phyloP scores from a whole-genome alignment of 2,113 vertebrate genomes.

The Montifringilla adamsi region DNA sequence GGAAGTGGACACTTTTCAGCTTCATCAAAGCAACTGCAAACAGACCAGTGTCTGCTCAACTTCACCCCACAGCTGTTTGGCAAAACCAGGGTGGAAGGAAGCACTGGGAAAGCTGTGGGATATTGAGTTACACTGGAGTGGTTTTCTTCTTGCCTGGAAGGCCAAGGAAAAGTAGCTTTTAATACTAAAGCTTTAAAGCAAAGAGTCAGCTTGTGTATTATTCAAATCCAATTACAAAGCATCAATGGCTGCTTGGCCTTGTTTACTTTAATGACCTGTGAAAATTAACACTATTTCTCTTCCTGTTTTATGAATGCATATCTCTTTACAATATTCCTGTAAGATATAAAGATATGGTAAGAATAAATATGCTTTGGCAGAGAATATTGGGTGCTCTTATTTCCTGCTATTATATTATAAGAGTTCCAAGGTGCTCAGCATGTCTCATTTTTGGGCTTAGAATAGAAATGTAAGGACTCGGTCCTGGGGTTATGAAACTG shows the following conservation, averaged over 20 bases:
- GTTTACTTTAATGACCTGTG: not conserved
- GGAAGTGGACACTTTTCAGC: not conserved
- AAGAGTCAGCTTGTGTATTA: not conserved
- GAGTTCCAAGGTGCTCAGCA: not conserved
- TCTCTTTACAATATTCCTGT: not conserved
- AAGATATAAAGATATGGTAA: not conserved
- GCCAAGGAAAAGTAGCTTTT: not conserved
- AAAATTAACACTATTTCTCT: not conserved
- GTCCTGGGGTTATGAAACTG: not conserved
- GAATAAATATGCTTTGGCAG: not conserved
- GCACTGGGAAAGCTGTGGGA: not conserved
- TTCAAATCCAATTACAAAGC: not conserved
- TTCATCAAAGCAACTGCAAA: not conserved
- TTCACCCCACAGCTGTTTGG: not conserved
- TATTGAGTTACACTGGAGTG: not conserved
- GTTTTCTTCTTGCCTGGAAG: not conserved
- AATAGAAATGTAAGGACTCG: not conserved
- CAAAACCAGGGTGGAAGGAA: not conserved
- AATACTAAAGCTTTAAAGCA: not conserved
- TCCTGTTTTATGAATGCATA: not conserved
- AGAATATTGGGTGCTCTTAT: not conserved
- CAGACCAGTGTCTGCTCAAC: not conserved
- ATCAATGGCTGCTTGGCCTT: not conserved
- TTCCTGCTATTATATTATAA: not conserved
- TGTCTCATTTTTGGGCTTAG: not conserved